A percentile compares a stretch with the other conserved stretches of the same genome.
phyloP scores from a whole-genome alignment of 2,888 invertebrate genomes.

The Acleris cristana region DNA sequence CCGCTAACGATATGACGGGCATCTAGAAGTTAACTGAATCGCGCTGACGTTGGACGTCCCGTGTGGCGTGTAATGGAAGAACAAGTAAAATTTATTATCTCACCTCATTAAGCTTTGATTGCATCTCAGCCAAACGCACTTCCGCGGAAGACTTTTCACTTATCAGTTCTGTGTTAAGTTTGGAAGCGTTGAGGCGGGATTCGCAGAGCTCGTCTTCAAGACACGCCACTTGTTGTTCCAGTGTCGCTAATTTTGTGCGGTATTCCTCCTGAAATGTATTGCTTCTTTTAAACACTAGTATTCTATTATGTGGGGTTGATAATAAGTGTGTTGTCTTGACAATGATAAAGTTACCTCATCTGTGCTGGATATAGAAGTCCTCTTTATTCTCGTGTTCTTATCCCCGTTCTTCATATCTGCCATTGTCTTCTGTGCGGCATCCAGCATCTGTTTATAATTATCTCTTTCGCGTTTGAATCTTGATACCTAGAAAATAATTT shows the following conservation, averaged over 20 bases:
- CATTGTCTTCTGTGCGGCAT: constrained; percentile 93
- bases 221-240: constrained; percentile 93
- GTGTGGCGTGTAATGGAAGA: too few species aligned
- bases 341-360: constrained; percentile 84
- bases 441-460: constrained; percentile 94
- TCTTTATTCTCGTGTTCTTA: constrained; percentile 75
- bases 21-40: too few species aligned
- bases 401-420: constrained; percentile 88
- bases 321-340: background rate
- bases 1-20: too few species aligned
- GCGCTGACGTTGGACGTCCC: too few species aligned
- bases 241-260: constrained; percentile 87
- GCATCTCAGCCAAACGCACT: constrained; percentile 93
- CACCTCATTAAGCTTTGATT: constrained; percentile 93
- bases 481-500: constrained; percentile 69
- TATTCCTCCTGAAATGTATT: constrained; percentile 84
- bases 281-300: constrained; percentile 8
- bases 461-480: constrained; percentile 94
- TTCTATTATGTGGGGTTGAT: background rate
- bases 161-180: constrained; percentile 94
- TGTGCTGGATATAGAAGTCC: constrained; percentile 87
- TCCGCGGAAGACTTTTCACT: constrained; percentile 94
- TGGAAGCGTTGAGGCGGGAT: constrained; percentile 90
- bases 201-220: constrained; percentile 95
- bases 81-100: constrained; percentile 25